phyloP scores from a whole-genome alignment of 2,113 vertebrate species.

The Leptocoma aspasia region DNA sequence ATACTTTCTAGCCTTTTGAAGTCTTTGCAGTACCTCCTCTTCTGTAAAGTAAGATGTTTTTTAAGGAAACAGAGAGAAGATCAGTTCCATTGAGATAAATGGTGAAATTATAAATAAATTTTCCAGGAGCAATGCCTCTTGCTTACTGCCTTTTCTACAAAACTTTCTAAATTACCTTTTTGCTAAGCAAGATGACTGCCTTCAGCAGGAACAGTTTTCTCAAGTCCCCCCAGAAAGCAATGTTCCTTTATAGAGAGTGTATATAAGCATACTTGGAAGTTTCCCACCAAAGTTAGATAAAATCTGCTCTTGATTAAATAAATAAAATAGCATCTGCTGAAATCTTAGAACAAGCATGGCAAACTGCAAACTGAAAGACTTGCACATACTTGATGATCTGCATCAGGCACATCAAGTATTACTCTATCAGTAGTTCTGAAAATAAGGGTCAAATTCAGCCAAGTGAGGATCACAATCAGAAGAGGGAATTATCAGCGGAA shows the following conservation, averaged over 20 bases:
- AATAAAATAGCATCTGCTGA: conserved; percentile 41
- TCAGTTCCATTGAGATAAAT: not conserved
- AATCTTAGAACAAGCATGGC: not conserved
- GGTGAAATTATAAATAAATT: not conserved
- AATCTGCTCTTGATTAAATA: conserved; percentile 28
- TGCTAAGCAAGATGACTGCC: not conserved
- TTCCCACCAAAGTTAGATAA: conserved; percentile 54
- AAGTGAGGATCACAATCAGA: not conserved
- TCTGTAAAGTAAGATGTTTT: not conserved
- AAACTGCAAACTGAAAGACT: not conserved
- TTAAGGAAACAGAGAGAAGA: not conserved
- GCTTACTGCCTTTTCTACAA: not conserved
- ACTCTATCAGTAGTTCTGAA: not conserved
- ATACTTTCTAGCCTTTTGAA: not conserved
- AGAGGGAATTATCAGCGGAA: not conserved
- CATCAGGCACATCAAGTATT: not conserved
- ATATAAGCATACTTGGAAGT: not conserved
- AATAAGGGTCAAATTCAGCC: not conserved
- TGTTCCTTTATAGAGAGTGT: not conserved
- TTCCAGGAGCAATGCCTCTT: not conserved
- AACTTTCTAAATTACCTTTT: not conserved
- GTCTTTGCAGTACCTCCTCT: not conserved
- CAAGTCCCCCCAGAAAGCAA: not conserved
- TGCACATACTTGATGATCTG: not conserved
- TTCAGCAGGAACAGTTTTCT: not conserved